Conservation (phyloP, 2,113 vertebrate species). For the Furnarius figulus region DNA sequence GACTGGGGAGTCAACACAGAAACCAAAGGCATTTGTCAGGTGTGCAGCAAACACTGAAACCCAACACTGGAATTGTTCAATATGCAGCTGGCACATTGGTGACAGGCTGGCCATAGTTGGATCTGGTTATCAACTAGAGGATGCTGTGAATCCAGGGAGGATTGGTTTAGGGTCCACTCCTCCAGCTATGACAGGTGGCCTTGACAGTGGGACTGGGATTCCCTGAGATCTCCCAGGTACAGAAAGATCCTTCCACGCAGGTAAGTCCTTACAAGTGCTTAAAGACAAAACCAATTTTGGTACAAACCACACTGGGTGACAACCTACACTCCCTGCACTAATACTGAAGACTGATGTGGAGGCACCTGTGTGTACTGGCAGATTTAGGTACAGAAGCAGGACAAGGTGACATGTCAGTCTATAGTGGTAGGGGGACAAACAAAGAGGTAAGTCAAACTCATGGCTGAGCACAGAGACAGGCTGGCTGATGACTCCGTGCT, state of each 20-base stretch:
- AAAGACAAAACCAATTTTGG: neutral
- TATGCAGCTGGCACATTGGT: neutral
- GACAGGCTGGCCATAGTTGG: neutral
- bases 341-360: neutral
- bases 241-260: neutral
- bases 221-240: neutral
- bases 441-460: neutral
- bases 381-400: neutral
- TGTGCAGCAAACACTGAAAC: neutral
- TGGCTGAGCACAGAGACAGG: neutral
- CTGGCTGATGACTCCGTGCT: neutral
- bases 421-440: neutral
- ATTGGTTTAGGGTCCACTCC: neutral
- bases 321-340: neutral
- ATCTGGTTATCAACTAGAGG: neutral
- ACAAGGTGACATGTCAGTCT: neutral
- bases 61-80: neutral
- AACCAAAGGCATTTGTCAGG: neutral
- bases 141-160: neutral
- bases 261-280: neutral
- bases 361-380: neutral
- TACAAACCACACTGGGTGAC: neutral
- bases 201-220: neutral
- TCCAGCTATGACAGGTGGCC: accelerated
- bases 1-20: neutral